Evolutionary conservation across 1,140 invertebrate species (phyloP).

Genomic region (Ceratoteleas bidentatus): DNA sequence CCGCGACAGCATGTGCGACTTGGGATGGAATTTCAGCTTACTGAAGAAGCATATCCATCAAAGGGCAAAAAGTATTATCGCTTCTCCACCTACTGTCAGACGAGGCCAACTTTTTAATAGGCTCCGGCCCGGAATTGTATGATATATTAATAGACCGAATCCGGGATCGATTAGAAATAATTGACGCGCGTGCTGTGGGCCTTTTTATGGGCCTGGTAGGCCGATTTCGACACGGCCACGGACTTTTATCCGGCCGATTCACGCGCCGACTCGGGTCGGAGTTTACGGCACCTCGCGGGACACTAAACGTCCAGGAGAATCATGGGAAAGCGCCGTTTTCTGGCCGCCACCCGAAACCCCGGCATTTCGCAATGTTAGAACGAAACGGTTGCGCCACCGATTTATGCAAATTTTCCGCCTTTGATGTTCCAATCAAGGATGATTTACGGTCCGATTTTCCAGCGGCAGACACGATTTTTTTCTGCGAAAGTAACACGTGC

Average conservation of each 20-base stretch:
- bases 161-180: conserved; percentile 66
- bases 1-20: conserved; percentile 56
- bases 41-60: conserved; percentile 69
- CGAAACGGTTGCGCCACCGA: too few species aligned
- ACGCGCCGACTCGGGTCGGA: conserved; percentile 53
- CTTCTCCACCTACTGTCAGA: conserved; percentile 63
- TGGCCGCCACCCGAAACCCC: too few species aligned
- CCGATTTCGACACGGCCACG: conserved; percentile 61
- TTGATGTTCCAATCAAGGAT: too few species aligned
- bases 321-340: too few species aligned
- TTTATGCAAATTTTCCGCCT: too few species aligned
- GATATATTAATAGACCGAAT: conserved; percentile 68
- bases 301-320: conserved; percentile 28
- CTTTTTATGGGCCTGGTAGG: conserved; percentile 57
- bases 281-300: conserved; percentile 64
- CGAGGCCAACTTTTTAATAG: conserved; percentile 64
- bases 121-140: conserved; percentile 58
- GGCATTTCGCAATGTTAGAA: too few species aligned
- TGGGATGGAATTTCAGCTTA: conserved; percentile 65
- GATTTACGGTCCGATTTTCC: too few species aligned
- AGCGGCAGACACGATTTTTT: too few species aligned
- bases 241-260: conserved; percentile 55
- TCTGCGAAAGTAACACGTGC: too few species aligned
- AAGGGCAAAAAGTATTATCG: conserved; percentile 62
- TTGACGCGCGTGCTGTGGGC: conserved; percentile 65